Conservation (phyloP, 2,113 vertebrate genomes). For the Aix galericulata region DNA sequence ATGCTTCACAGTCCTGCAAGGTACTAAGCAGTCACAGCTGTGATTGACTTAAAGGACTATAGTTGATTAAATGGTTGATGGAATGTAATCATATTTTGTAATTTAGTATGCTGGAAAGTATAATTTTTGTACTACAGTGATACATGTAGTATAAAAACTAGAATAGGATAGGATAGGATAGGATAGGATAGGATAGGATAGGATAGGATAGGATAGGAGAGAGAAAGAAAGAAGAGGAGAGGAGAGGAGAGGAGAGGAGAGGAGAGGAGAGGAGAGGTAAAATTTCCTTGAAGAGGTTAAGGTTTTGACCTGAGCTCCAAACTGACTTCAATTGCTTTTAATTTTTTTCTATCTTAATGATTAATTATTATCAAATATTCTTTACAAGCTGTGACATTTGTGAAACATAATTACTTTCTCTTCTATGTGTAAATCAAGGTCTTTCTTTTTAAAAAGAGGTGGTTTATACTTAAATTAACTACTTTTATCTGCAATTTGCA, state of each 20-base stretch:
- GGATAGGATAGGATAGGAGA: not conserved
- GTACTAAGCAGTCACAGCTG: not conserved
- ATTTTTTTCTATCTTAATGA: not conserved
- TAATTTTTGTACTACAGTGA: not conserved
- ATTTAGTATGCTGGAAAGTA: not conserved
- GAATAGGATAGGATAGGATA: not conserved
- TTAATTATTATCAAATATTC: constrained; percentile 30
- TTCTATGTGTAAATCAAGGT: constrained; percentile 25
- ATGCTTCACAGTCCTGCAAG: not conserved
- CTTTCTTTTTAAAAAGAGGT: not conserved
- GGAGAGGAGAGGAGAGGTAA: not conserved
- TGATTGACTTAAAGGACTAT: not conserved
- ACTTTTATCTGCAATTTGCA: constrained; percentile 39
- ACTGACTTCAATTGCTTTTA: not conserved
- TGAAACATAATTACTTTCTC: constrained; percentile 45
- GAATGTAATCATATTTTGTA: not conserved
- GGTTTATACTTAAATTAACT: constrained; percentile 44
- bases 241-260: not conserved
- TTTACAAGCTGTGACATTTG: constrained; percentile 23
- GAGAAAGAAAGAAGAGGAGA: no score
- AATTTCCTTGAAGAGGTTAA: not conserved
- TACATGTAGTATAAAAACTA: not conserved
- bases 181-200: not conserved
- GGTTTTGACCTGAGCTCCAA: not conserved
- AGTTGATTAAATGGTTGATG: not conserved